Conservation (phyloP, 2,797 vertebrate genomes). For the Jordanella pulchra region DNA sequence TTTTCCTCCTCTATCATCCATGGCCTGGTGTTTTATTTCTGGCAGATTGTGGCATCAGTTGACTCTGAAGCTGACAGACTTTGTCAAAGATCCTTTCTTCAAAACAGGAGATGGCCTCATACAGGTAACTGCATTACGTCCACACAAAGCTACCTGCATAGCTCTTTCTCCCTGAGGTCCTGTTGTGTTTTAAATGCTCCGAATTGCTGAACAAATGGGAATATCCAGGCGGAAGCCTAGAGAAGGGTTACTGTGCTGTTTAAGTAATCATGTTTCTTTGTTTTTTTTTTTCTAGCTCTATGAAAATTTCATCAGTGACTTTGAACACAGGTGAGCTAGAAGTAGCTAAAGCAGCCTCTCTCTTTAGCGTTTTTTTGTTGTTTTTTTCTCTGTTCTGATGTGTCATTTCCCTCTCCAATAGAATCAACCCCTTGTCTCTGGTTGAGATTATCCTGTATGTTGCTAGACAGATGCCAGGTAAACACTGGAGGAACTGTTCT, state of each 20-base stretch:
- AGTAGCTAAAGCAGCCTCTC: neutral
- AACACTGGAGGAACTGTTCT: neutral
- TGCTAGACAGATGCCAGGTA: constrained; percentile 92
- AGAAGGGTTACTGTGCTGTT: neutral
- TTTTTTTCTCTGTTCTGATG: constrained; percentile 1
- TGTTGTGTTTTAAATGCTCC: too few species aligned
- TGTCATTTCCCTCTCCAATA: constrained; percentile 48
- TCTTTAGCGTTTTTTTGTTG: too few species aligned
- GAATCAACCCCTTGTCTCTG: constrained; percentile 96
- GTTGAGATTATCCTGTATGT: constrained; percentile 96
- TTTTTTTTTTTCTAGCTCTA: constrained; percentile 84
- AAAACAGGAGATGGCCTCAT: constrained; percentile 89
- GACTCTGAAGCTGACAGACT: constrained; percentile 90
- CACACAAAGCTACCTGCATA: neutral
- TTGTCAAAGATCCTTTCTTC: constrained; percentile 92
- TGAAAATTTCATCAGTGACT: constrained; percentile 96
- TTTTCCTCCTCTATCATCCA: too few species aligned
- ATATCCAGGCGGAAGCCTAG: neutral
- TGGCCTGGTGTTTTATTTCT: neutral
- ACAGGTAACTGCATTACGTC: constrained; percentile 62
- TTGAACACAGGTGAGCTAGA: constrained; percentile 94
- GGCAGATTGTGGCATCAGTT: constrained; percentile 95
- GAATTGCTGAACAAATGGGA: too few species aligned
- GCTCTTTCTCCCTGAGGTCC: neutral
- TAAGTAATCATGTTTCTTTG: neutral